These are phyloP conservation scores for Ficedula albicollis DNA, from an alignment of 2,797 vertebrate genomes.

Conservation along the genomic window DNA sequence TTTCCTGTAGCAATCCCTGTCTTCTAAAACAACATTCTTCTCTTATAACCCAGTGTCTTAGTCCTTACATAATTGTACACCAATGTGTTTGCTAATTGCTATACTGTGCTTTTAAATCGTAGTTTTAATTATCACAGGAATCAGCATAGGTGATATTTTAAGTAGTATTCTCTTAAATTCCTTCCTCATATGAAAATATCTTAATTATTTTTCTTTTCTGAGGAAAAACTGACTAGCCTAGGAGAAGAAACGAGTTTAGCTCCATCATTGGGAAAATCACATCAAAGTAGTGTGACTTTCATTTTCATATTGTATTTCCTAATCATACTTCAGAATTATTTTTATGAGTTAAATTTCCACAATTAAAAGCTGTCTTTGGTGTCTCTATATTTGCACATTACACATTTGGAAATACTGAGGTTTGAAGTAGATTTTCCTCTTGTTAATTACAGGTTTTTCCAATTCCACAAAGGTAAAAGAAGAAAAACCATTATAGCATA, in stretches of 20 bases:
- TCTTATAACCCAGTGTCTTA: neutral
- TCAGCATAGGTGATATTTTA: neutral
- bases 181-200: neutral
- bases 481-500: neutral
- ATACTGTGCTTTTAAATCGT: neutral
- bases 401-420: slow-evolving; percentile 36
- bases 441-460: neutral
- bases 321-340: neutral
- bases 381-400: neutral
- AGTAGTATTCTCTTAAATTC: neutral
- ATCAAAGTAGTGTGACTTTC: neutral
- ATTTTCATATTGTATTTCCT: neutral
- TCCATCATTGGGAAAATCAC: neutral
- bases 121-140: neutral
- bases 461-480: neutral
- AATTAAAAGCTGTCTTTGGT: neutral
- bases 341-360: neutral
- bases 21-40: neutral
- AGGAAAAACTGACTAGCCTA: neutral
- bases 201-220: neutral
- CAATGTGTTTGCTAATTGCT: neutral
- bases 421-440: neutral
- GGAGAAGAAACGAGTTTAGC: neutral
- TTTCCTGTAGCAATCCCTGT: neutral
- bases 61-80: neutral